Base-by-base conservation (phyloP, 1,140 invertebrate species). In the Orius insidiosus region DNA sequence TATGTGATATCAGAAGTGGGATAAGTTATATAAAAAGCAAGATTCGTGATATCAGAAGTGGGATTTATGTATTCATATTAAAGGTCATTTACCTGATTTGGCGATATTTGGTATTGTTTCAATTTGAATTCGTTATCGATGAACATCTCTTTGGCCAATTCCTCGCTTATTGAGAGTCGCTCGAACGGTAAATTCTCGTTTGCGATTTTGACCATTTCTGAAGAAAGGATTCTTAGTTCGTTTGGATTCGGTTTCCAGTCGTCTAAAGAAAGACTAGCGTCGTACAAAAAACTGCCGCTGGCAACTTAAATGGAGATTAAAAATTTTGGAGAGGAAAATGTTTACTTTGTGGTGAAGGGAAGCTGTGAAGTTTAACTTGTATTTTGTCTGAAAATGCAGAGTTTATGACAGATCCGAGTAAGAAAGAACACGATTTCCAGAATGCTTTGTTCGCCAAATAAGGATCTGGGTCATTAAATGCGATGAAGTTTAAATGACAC, bases 251-350 rank as follows among this genome's bases (percentile, higher is more conserved):
- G 85, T 47, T 67, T 65, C 90, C 90, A 95, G 51, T 78, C 64
- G 2, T 69, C 63, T 8, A 90, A 56, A 5, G 74, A 68, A 0
- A 95, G 55, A 44, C 81, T 73, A n/a, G 80, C 76, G 63, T 96
- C 90, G 61, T 93, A 86, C 1, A 89, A 72, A 67, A 95, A 96
- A 57, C 88, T 93, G 2, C 92, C 92, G 48, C 79, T 83, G 54
- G 74, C 66, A 1, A 86, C 83, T 80, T 62, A 39, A 65, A 66
- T 18, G 16, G 14, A 36, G 14, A 9, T 3, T 36, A 24, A 45
- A n/a, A n/a, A n/a, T n/a, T n/a, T n/a, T 15, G 42, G 14, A 48
- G 14, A 3, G 14, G 5, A 36, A 36, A n/a, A n/a, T n/a, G n/a
- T 36, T 66, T 68, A 76, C 85, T 71, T 58, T 79, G 75, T 8